Percentiles rank a stretch among this genome's conserved stretches.
phyloP scores from a whole-genome alignment of 2,797 vertebrate species.

The Prionace glauca region DNA sequence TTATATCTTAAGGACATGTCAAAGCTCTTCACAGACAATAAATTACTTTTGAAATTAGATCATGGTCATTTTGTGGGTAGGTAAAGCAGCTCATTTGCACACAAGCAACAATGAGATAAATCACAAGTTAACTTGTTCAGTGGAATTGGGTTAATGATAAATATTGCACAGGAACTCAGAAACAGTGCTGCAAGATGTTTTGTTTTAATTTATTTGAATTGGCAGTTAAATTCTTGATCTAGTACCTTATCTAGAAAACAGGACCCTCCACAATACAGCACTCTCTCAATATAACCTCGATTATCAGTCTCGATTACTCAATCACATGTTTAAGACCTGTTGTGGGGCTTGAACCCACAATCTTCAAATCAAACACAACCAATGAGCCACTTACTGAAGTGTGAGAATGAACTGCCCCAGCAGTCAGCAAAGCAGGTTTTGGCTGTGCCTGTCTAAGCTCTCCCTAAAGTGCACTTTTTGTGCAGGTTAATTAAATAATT shows the following conservation, averaged over 20 bases:
- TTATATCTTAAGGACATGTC: not conserved
- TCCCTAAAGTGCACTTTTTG: not conserved
- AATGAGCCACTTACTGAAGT: not conserved
- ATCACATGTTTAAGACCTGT: not conserved
- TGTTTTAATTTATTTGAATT: not conserved
- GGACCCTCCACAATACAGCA: not conserved
- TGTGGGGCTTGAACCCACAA: not conserved
- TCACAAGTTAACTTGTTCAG: not conserved
- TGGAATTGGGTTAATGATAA: not conserved
- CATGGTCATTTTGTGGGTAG: not conserved
- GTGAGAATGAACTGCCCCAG: not conserved
- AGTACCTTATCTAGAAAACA: not conserved
- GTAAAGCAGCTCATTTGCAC: not conserved
- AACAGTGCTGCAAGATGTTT: not conserved
- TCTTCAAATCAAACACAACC: not conserved
- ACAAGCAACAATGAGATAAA: not conserved
- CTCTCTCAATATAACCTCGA: not conserved
- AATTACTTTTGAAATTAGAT: not conserved
- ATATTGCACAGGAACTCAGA: not conserved
- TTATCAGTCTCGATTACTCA: not conserved
- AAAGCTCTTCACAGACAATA: not conserved
- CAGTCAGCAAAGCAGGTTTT: not conserved
- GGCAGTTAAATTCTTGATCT: not conserved
- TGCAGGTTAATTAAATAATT: not conserved
- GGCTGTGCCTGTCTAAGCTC: not conserved